Evolutionary conservation across 2,113 vertebrate genomes (phyloP), one percentile per base, ranked within the genome.

Genomic region (Festucalex cinctus): DNA sequence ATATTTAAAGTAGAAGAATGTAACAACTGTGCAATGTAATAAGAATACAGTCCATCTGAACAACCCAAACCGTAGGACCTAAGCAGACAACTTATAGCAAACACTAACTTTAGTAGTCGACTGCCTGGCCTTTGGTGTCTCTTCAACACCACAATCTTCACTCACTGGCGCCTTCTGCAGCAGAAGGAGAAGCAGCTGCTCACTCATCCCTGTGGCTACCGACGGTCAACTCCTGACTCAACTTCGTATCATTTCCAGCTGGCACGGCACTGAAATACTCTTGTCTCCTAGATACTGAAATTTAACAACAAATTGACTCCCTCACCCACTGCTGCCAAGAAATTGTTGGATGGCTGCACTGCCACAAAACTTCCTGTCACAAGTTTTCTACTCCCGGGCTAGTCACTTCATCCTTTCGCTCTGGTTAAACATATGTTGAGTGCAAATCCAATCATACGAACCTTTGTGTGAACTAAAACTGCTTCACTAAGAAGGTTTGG

Each of bases 151-250:
- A 6, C 43, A 49, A n/a, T 49, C 19, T 49, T 37, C 32, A 36
- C 35, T 53, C 51, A 53, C 51, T 53, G 19, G 51, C 20, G 57
- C 32, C 57, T 59, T 59, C 35, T 37, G 35, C 17, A 36, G 32
- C 32, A 59, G 57, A 59, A 59, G 32, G 57, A 59, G 32, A 37
- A 59, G 57, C 57, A 59, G 57, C 17, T 59, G 57, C 32, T 59
- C 19, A 36, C 32, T 36, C 57, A 36, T 12, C 35, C 19, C 57
- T 1, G 9, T 59, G 57, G 57, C 35, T 6, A 59, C 20, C 19
- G 10, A 59, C 13, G 57, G 32, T 36, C 32, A 36, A 37, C 32
- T 37, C 57, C 57, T 59, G 32, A 36, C 19, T n/a, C 32, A 59
- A 37, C 9, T 3, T 36, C 3, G 19, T 10, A 59, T 59, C 32